phyloP scores from a whole-genome alignment of 2,797 vertebrate species.

The Momotus momota region DNA sequence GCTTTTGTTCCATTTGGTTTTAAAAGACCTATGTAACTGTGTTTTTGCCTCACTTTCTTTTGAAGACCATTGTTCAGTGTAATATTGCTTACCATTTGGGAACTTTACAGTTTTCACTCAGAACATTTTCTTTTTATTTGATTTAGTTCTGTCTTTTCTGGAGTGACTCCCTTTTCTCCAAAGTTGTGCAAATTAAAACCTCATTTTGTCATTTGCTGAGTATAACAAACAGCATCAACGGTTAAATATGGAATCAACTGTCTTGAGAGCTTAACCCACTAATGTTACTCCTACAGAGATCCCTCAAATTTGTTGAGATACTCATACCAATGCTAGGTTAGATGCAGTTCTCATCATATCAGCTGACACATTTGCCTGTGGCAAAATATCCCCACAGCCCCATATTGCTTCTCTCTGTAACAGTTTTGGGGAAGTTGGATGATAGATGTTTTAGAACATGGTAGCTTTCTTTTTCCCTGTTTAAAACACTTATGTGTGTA shows the following conservation, averaged over 20 bases:
- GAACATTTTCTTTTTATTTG: background rate
- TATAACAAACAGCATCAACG: background rate
- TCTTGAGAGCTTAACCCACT: background rate
- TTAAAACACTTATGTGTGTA: background rate
- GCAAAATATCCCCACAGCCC: background rate
- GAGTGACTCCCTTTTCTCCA: background rate
- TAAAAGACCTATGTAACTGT: background rate
- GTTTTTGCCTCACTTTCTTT: background rate
- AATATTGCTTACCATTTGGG: background rate
- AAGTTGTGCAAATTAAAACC: background rate
- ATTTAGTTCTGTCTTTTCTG: background rate
- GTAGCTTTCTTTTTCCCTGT: rapidly evolving
- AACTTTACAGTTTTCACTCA: background rate
- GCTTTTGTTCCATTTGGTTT: background rate
- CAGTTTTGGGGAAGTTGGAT: background rate
- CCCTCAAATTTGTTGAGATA: background rate
- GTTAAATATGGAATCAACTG: background rate
- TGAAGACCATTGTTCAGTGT: background rate
- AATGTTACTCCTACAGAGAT: background rate
- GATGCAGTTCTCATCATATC: background rate
- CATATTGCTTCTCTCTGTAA: background rate
- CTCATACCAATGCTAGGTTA: background rate
- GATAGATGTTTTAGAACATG: background rate
- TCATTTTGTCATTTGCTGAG: background rate
- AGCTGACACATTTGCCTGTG: background rate